These are phyloP conservation scores for Spheniscus mendiculus DNA, from an alignment of 2,113 vertebrate genomes.

Conservation along the genomic window DNA sequence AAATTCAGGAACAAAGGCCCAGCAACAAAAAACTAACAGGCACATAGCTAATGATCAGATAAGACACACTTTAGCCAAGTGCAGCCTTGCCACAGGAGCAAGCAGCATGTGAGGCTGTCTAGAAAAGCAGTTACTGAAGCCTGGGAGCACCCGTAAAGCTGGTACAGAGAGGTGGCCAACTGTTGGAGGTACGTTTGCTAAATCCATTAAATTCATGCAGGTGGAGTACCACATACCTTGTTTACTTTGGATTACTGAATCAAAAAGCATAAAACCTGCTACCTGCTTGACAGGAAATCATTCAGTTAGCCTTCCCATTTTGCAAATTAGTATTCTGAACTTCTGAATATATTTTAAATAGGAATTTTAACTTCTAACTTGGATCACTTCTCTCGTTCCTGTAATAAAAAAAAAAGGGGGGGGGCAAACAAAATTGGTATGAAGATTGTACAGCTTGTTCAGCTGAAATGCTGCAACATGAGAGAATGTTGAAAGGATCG, in stretches of 20 bases:
- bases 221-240: background rate
- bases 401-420: background rate
- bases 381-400: background rate
- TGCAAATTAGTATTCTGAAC: background rate
- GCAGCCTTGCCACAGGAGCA: background rate
- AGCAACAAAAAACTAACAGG: background rate
- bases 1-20: background rate
- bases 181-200: background rate
- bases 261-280: background rate
- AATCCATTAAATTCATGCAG: background rate
- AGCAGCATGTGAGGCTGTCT: background rate
- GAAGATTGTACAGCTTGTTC: background rate
- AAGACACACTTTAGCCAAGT: background rate
- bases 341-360: background rate
- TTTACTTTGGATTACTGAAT: background rate
- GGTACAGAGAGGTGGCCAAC: rapidly evolving
- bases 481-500: background rate
- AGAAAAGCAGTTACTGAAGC: background rate
- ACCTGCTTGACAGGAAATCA: background rate
- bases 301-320: background rate
- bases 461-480: background rate
- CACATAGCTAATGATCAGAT: background rate
- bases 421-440: background rate
- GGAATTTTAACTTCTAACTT: background rate
- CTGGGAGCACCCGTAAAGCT: background rate